These are phyloP conservation scores for Lagorchestes hirsutus DNA, from an alignment of 2,797 vertebrate species.

Conservation along the genomic window DNA sequence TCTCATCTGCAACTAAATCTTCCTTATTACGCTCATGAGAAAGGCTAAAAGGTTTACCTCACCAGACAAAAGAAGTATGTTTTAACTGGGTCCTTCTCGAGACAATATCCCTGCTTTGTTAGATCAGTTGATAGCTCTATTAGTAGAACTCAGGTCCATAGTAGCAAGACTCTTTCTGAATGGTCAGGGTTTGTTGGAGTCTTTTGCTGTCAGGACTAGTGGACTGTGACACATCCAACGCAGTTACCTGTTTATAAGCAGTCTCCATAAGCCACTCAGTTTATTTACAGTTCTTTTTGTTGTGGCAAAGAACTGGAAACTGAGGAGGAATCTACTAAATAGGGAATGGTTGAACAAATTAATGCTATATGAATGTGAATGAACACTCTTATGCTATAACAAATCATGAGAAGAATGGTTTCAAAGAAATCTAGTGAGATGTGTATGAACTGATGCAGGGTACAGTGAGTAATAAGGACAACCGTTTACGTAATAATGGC, in stretches of 20 bases:
- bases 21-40: neutral
- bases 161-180: conserved; percentile 11
- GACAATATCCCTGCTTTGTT: conserved; percentile 22
- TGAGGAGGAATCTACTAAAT: neutral
- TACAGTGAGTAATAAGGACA: neutral
- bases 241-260: conserved; percentile 24
- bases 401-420: neutral
- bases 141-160: neutral
- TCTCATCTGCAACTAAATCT: neutral
- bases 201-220: conserved; percentile 31
- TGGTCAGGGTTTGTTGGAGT: neutral
- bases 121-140: conserved; percentile 25
- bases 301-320: neutral
- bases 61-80: neutral
- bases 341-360: neutral
- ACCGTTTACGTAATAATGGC: neutral
- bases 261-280: conserved; percentile 65
- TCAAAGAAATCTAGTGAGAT: neutral
- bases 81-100: conserved; percentile 41
- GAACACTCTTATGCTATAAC: neutral
- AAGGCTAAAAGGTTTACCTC: neutral
- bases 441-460: neutral
- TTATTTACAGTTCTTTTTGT: conserved; percentile 34
- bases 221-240: conserved; percentile 4
- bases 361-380: neutral